Evolutionary conservation across 2,797 vertebrate genomes (phyloP), one percentile per base, ranked within the genome.

Genomic region (Xenops minutus): DNA sequence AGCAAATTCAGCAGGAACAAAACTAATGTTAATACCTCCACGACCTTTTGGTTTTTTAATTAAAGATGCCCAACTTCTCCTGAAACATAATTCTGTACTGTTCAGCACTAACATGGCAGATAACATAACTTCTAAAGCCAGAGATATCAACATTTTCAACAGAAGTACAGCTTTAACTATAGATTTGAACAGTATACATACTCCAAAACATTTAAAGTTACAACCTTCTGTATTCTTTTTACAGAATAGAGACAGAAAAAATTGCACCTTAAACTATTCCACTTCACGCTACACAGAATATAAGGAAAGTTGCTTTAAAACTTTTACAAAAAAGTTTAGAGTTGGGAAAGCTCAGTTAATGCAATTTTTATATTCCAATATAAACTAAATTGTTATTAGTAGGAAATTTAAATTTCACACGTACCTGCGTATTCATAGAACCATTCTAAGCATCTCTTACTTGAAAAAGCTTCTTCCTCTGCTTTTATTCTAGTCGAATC

Each of bases 341-440:
- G 43, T 54, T 71, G 32, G 21, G 37, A 81, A 86, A 83, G 30
- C 4, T 77, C 32, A n/a, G 22, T 74, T 64, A 85, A 90, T 10
- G 10, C 22, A 24, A 27, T 49, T 85, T 83, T 87, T 63, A 51
- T 48, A 84, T 49, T 55, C n/a, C 39, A 84, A 26, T 32, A 41
- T 24, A 88, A 43, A 78, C 8, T 49, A 34, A 79, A 37, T 7
- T 54, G 5, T 41, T 68, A 68, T 20, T 61, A 58, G 16, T 18
- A 95, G 39, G 43, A 67, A 89, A 89, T 73, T 32, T 51, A 32
- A 27, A 59, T 86, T 91, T 93, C 44, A 96, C 88, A 30, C 96
- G 93, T 97, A 99, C 99, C 99, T 98, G 99, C 99, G 64, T 99
- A 99, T 97, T 99, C 99, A 95, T 99, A 99, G 97, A 99, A 99